A percentile compares a stretch with the other conserved stretches of the same genome.
Evolutionary conservation across 2,113 vertebrate species (phyloP).

Genomic region (Anoplopoma fimbria): DNA sequence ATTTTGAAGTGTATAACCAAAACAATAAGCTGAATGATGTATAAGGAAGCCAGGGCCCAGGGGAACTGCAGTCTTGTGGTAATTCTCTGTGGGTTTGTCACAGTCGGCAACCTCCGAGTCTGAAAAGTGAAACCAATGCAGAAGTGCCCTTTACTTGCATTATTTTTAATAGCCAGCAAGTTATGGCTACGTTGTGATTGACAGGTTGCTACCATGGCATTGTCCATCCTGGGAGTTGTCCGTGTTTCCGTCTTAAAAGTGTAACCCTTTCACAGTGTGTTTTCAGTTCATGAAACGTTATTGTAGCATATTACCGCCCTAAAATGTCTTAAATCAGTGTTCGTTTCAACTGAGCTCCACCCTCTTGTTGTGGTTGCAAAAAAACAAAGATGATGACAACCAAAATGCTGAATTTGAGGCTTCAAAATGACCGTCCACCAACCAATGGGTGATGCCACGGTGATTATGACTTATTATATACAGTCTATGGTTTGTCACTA

Average conservation of each 20-base stretch:
- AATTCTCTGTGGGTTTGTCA: neutral
- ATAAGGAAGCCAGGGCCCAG: neutral
- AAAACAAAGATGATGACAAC: too few species aligned
- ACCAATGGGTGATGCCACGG: neutral
- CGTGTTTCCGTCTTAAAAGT: too few species aligned
- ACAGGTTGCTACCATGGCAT: neutral
- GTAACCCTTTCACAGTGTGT: neutral
- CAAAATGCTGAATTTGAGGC: neutral
- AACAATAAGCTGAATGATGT: neutral
- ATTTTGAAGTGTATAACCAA: neutral
- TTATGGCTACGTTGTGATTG: neutral
- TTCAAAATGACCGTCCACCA: neutral
- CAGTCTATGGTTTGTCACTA: neutral
- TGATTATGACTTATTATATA: neutral
- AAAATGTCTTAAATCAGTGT: neutral
- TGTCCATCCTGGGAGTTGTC: neutral
- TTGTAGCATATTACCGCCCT: neutral
- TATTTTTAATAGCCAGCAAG: neutral
- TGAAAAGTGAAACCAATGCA: neutral
- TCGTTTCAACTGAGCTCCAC: neutral
- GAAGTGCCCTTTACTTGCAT: neutral
- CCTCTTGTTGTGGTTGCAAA: neutral
- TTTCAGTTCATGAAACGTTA: neutral
- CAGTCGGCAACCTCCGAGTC: neutral
- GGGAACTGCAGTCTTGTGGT: neutral